A percentile compares a stretch with the other conserved stretches of the same genome.
phyloP scores from a whole-genome alignment of 1,140 invertebrate genomes.

The Lethrus apterus region DNA sequence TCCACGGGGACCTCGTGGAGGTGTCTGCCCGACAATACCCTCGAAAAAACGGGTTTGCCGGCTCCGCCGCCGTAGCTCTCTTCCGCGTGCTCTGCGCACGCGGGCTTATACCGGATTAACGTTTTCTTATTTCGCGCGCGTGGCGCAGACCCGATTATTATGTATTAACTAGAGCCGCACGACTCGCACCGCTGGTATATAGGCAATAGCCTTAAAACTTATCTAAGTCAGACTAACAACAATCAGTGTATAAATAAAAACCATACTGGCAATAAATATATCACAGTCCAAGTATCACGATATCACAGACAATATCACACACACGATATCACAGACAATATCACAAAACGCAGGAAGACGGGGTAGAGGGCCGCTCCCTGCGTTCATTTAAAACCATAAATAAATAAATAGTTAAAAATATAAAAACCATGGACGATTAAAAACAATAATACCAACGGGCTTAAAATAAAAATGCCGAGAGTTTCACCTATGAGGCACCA shows the following conservation, averaged over 20 bases:
- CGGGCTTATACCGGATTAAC: too few species aligned
- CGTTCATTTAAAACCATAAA: conserved; percentile 7
- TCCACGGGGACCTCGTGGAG: conserved; percentile 6
- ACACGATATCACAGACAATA: neutral
- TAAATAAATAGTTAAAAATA: conserved; percentile 6
- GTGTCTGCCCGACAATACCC: conserved; percentile 3
- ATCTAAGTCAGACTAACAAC: too few species aligned
- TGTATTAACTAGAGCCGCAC: neutral
- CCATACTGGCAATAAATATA: too few species aligned
- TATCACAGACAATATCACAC: neutral
- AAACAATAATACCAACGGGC: neutral
- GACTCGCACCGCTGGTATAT: too few species aligned
- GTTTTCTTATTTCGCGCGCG: too few species aligned
- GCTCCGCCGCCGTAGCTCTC: conserved; percentile 5
- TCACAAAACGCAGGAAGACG: neutral
- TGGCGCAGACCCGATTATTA: too few species aligned
- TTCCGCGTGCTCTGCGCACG: too few species aligned
- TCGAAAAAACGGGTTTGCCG: neutral
- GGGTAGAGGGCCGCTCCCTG: neutral
- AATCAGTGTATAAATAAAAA: neutral
- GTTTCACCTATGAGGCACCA: neutral
- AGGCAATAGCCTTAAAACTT: too few species aligned
- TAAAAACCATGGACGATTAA: neutral
- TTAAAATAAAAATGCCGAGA: neutral
- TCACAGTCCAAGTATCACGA: too few species aligned